Evolutionary conservation across 2,888 invertebrate genomes (phyloP).

Genomic region (Nycteola revayana): DNA sequence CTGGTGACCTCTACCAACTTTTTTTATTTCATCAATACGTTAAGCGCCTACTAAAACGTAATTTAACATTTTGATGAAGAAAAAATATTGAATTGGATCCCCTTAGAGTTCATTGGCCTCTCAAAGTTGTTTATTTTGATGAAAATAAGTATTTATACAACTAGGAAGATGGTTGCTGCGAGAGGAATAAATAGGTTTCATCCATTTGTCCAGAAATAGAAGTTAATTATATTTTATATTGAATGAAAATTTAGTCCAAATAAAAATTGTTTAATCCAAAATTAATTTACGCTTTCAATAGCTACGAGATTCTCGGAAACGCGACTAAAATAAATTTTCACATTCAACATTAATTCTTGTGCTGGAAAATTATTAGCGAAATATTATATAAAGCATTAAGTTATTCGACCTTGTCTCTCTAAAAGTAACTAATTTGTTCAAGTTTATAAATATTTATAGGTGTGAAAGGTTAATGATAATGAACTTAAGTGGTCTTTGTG

Average conservation of each 20-base stretch:
- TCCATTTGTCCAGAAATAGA: background rate
- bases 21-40: background rate
- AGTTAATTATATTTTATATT: too few species aligned
- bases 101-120: constrained; percentile 11
- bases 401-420: constrained; percentile 29
- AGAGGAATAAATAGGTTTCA: too few species aligned
- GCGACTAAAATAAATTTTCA: constrained; percentile 19
- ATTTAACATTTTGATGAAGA: constrained; percentile 11
- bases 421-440: constrained; percentile 3
- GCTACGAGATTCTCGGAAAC: too few species aligned
- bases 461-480: constrained; percentile 12
- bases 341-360: constrained; percentile 25
- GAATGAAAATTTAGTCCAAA: too few species aligned
- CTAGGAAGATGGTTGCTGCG: too few species aligned
- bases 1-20: constrained; percentile 4
- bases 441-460: constrained; percentile 10
- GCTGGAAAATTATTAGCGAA: constrained; percentile 20
- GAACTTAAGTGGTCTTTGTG: background rate
- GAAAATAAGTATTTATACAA: constrained; percentile 1
- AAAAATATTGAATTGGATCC: constrained; percentile 6
- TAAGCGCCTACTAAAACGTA: constrained; percentile 11
- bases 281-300: too few species aligned
- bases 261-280: too few species aligned
- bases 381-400: constrained; percentile 19
- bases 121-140: constrained; percentile 9